These are phyloP conservation scores for Myripristis murdjan DNA, from an alignment of 2,797 vertebrate species.

Conservation along the genomic window DNA sequence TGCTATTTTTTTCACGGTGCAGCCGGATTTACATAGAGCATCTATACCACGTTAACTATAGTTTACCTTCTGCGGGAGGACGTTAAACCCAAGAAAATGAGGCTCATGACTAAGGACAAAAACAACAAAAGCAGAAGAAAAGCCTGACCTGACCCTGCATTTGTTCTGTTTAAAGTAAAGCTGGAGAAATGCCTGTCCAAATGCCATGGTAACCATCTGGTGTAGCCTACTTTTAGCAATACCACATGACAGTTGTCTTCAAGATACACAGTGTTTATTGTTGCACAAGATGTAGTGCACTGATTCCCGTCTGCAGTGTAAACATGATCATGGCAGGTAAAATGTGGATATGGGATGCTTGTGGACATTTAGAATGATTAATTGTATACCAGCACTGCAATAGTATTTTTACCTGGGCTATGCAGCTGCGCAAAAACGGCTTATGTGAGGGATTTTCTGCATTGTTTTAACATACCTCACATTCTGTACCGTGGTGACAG, in stretches of 20 bases:
- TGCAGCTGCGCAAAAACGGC: slow-evolving; percentile 11
- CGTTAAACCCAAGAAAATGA: slow-evolving; percentile 6
- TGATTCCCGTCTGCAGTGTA: neutral
- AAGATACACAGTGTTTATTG: neutral
- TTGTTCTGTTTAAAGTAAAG: slow-evolving; percentile 5
- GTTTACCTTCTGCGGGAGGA: neutral
- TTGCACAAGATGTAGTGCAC: neutral
- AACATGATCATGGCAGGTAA: slow-evolving; percentile 38
- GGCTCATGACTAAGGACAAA: neutral
- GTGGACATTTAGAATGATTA: slow-evolving; percentile 33
- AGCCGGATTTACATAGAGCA: too few relatives aligned
- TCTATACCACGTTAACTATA: too few relatives aligned
- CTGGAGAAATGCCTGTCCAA: slow-evolving; percentile 8
- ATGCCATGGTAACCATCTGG: slow-evolving; percentile 31
- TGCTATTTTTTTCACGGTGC: neutral
- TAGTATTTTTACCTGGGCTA: slow-evolving; percentile 20
- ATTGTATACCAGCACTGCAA: slow-evolving; percentile 6
- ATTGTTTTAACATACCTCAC: slow-evolving; percentile 16
- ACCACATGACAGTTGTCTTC: slow-evolving; percentile 1
- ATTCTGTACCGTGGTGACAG: slow-evolving; percentile 13
- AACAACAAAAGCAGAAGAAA: slow-evolving; percentile 3
- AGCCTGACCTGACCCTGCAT: slow-evolving; percentile 26
- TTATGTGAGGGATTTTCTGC: slow-evolving; percentile 19
- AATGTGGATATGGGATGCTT: slow-evolving; percentile 19
- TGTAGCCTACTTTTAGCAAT: slow-evolving; percentile 16